Evolutionary conservation across 2,113 vertebrate species (phyloP).

Genomic region (Cyprinodon tularosa): DNA sequence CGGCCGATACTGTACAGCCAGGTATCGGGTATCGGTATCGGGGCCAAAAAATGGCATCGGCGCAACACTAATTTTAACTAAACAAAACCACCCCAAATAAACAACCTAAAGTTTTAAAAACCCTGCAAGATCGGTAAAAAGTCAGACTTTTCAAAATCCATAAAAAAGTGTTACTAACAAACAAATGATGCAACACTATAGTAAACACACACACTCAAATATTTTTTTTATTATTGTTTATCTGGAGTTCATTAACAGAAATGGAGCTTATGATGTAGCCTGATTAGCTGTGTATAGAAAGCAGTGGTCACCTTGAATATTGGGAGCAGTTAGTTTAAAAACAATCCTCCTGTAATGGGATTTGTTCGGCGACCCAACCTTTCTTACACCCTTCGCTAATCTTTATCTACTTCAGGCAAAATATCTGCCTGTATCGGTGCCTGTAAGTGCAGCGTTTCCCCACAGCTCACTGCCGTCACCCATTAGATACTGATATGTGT

Average conservation of each 20-base stretch:
- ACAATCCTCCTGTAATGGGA: conserved; percentile 3
- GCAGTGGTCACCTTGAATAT: conserved; percentile 53
- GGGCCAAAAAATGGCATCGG: no score
- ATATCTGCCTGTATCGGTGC: conserved; percentile 34
- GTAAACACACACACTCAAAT: background rate
- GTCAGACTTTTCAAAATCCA: background rate
- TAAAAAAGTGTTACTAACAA: background rate
- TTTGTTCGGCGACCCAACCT: conserved; percentile 20
- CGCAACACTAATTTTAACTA: no score
- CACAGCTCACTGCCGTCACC: conserved; percentile 48
- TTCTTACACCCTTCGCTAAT: conserved; percentile 43
- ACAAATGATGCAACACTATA: conserved; percentile 3
- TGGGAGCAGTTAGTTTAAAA: background rate
- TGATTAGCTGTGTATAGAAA: conserved; percentile 44
- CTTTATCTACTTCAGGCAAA: conserved; percentile 43
- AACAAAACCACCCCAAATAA: background rate
- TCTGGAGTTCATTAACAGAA: background rate
- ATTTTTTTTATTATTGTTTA: background rate
- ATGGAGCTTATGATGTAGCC: conserved; percentile 32
- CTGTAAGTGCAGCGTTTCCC: conserved; percentile 50
- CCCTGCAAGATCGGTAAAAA: background rate
- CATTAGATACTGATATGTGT: conserved; percentile 57
- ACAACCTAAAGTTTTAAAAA: background rate
- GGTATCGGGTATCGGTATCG: no score
- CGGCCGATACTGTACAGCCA: no score